Percentiles rank a stretch among this genome's conserved stretches.
These are phyloP conservation scores for Oceanodroma tethys DNA, from an alignment of 2,113 vertebrate genomes.

Conservation along the genomic window DNA sequence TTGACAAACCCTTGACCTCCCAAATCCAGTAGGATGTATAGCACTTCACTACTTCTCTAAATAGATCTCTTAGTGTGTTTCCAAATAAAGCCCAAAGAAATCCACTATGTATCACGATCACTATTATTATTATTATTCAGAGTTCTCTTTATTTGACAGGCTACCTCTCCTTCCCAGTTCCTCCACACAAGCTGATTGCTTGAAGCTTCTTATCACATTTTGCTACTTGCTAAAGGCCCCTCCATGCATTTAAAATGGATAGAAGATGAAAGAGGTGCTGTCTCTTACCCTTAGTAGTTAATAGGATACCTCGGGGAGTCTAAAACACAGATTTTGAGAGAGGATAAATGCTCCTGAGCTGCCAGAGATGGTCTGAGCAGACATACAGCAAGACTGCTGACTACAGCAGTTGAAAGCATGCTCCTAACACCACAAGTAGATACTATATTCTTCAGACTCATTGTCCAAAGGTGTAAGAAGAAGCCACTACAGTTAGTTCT, in stretches of 20 bases:
- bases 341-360: not conserved
- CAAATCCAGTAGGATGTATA: not conserved
- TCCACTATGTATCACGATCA: accelerated
- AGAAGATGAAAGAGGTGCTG: not conserved
- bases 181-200: not conserved
- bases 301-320: not conserved
- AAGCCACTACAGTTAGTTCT: not conserved
- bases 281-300: not conserved
- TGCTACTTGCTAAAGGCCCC: not conserved
- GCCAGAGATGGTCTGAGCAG: not conserved
- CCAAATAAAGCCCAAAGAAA: not conserved
- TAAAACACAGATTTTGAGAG: not conserved
- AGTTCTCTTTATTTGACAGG: not conserved
- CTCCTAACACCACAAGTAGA: not conserved
- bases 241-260: not conserved
- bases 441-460: not conserved
- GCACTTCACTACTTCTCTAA: not conserved
- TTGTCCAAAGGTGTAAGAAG: not conserved
- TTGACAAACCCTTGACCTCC: not conserved
- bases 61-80: not conserved
- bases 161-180: not conserved
- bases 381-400: not conserved
- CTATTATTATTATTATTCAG: not conserved
- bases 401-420: not conserved
- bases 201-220: not conserved